Percentiles rank a stretch among this genome's conserved stretches.
These are phyloP conservation scores for Aptenodytes patagonicus DNA, from an alignment of 2,113 vertebrate genomes.

Conservation along the genomic window DNA sequence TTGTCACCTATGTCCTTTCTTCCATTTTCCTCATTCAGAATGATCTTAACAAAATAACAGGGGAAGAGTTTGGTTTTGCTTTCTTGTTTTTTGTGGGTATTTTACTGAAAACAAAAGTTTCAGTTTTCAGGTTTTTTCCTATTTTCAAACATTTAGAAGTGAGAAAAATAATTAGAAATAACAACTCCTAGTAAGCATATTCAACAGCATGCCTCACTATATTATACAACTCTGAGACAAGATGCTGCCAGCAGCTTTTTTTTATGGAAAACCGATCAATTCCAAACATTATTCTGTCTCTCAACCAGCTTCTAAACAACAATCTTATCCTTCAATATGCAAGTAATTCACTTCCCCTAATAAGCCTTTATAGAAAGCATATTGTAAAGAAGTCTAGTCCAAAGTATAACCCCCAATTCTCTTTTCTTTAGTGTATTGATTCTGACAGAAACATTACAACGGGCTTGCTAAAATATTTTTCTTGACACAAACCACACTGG, in stretches of 20 bases:
- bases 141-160: neutral
- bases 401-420: neutral
- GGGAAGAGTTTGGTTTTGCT: neutral
- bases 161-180: neutral
- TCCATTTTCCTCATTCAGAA: neutral
- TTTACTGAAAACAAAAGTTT: neutral
- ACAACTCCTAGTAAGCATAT: neutral
- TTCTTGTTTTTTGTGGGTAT: neutral
- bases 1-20: neutral
- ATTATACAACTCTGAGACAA: neutral
- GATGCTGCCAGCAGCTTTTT: neutral
- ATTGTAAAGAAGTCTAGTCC: neutral
- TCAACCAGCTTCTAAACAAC: neutral
- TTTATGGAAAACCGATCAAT: neutral
- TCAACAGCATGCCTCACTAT: neutral
- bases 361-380: neutral
- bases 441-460: neutral
- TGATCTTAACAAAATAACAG: fast-evolving
- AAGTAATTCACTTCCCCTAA: neutral
- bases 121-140: neutral
- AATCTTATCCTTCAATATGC: neutral
- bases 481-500: neutral
- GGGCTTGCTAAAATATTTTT: neutral
- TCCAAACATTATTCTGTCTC: neutral
- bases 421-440: neutral